Base-by-base conservation (phyloP, 1,140 invertebrate genomes). In the Zaprionus ghesquierei region DNA sequence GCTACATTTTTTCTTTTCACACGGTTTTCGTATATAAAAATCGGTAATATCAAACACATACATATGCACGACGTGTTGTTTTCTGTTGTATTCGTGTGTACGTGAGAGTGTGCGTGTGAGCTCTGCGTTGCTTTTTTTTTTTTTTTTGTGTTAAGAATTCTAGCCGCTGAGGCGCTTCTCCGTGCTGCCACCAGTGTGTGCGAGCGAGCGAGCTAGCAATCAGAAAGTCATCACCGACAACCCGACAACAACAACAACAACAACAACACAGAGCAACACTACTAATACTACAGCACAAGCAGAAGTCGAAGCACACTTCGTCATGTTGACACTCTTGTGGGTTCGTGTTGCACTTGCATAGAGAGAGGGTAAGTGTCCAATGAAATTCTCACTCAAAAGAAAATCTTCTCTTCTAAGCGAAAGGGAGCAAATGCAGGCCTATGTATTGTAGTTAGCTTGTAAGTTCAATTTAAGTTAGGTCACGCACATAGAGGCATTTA, bases 1-100 rank as follows among this genome's bases (percentile, higher is more conserved):
- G 70, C 69, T 75, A 78, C 63, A 66, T 75, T 77, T 78, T 85
- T 41, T 22, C 46, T 66, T 72, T 59, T 75, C 75, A 54, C 59
- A 15, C 38, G 18, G 50, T 49, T 38, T 41, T 64, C 22, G 61
- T 74, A 62, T 75, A 41, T 54, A 75, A 75, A 75, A 79, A 74
- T 75, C 65, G 46, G 61, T 66, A 69, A 69, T 63, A 78, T 51
- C 50, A 71, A 54, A 72, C 23, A 68, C 31, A 63, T 31, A 60
- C 23, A 66, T 53, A 22, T 41, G 59, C 31, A 15, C 56, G 41
- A 59, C 55, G 23, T 56, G 46, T 69, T 49, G 54, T 80, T 79
- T 78, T 80, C 79, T 79, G 44, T 79, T 79, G 58, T 72, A 35
- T 50, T 64, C 68, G 46, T 68, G 55, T 33, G 66, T 71, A 49